Conservation (phyloP, 2,797 vertebrate genomes). For the Dendrocincla fuliginosa region DNA sequence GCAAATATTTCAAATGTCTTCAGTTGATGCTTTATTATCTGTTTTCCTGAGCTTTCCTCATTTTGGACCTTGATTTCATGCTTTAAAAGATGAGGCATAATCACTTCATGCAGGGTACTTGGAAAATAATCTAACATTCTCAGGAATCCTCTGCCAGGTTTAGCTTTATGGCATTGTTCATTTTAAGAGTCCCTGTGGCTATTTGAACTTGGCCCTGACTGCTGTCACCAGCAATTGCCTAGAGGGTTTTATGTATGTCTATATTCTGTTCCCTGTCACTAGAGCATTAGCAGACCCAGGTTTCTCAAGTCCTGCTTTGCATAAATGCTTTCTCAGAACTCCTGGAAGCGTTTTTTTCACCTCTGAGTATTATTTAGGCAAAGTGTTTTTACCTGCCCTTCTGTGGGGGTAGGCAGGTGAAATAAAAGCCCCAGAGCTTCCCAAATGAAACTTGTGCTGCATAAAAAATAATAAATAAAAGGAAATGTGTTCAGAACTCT, state of each 20-base stretch:
- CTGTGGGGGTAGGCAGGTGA: not conserved
- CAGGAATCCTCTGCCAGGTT: not conserved
- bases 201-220: not conserved
- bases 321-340: constrained; percentile 26
- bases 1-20: not conserved
- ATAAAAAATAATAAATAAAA: not conserved
- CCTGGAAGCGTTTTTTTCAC: not conserved
- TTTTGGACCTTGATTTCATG: not conserved
- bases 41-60: not conserved
- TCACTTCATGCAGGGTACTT: not conserved
- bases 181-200: not conserved
- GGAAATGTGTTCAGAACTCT: not conserved
- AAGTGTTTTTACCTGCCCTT: not conserved
- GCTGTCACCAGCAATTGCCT: not conserved
- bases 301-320: not conserved
- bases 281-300: not conserved
- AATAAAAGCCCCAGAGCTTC: not conserved
- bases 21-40: not conserved
- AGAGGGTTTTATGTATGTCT: not conserved
- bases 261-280: not conserved
- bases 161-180: not conserved
- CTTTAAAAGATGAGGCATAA: not conserved
- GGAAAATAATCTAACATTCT: not conserved
- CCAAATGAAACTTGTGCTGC: not conserved
- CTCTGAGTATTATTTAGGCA: not conserved